A percentile compares a stretch with the other conserved stretches of the same genome.
phyloP scores from a whole-genome alignment of 2,113 vertebrate genomes.

The Neotragus moschatus region DNA sequence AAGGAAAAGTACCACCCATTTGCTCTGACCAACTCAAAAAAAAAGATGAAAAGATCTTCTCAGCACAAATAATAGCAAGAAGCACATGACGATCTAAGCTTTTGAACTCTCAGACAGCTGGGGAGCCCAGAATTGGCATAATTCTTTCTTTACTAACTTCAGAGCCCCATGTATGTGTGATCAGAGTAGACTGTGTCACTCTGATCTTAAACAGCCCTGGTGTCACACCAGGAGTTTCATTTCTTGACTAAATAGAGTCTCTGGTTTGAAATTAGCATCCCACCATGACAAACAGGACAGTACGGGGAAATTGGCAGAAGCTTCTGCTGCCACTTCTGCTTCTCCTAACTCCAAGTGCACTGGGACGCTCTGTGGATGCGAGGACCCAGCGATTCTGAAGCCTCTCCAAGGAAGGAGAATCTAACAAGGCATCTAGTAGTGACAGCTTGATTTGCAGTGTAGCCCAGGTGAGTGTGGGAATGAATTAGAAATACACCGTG shows the following conservation, averaged over 20 bases:
- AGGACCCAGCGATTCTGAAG: neutral
- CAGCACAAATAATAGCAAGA: slow-evolving; percentile 24
- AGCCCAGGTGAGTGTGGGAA: neutral
- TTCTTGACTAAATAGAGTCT: slow-evolving; percentile 14
- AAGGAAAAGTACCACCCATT: slow-evolving; percentile 51
- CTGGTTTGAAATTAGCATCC: slow-evolving; percentile 29
- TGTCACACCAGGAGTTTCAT: neutral
- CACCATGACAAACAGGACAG: neutral
- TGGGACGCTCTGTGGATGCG: neutral
- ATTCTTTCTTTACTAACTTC: slow-evolving; percentile 26
- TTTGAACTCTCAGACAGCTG: slow-evolving; percentile 53
- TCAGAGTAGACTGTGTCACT: neutral
- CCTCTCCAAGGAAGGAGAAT: neutral
- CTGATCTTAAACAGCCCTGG: slow-evolving; percentile 34
- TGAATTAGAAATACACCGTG: neutral
- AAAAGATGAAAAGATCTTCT: slow-evolving; percentile 56
- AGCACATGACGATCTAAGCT: slow-evolving; percentile 23
- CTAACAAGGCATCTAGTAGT: neutral
- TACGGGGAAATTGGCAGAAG: neutral
- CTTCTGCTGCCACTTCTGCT: neutral
- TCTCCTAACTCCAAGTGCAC: neutral
- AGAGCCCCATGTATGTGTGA: neutral
- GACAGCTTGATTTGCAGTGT: neutral
- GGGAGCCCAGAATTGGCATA: neutral
- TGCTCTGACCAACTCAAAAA: slow-evolving; percentile 34